A percentile compares a stretch with the other conserved stretches of the same genome.
phyloP scores from a whole-genome alignment of 2,113 vertebrate genomes.

The Acanthisitta chloris region DNA sequence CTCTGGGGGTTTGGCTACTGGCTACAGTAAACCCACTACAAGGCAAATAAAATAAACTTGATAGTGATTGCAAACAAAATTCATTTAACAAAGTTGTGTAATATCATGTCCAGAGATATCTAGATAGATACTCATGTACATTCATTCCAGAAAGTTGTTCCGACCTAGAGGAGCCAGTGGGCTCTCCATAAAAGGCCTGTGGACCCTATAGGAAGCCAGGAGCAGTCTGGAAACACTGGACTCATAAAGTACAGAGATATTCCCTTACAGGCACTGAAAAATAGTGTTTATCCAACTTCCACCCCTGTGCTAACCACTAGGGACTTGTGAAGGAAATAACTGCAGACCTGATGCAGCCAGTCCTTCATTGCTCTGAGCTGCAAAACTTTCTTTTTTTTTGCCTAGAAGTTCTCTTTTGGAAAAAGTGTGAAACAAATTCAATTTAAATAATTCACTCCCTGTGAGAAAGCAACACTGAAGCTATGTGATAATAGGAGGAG shows the following conservation, averaged over 20 bases:
- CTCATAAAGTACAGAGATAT: neutral
- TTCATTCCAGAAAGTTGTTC: neutral
- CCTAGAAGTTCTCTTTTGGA: neutral
- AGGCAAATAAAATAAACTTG: neutral
- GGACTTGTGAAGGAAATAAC: neutral
- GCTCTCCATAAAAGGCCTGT: neutral
- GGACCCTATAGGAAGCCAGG: neutral
- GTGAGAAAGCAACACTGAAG: neutral
- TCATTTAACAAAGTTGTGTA: neutral
- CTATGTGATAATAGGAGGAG: neutral
- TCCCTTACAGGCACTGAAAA: neutral
- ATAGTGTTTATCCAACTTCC: neutral
- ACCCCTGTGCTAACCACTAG: neutral
- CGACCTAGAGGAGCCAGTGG: neutral
- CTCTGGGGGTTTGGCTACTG: neutral
- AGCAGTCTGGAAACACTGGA: neutral
- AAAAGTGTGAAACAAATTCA: neutral
- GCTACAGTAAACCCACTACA: fast-evolving
- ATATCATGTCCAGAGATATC: neutral
- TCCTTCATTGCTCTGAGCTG: neutral
- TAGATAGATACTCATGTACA: neutral
- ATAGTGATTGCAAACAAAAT: neutral
- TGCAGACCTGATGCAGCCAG: neutral
- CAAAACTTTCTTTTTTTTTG: neutral
- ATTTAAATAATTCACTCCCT: neutral